Evolutionary conservation across 2,888 invertebrate genomes (phyloP).

Genomic region (Tanytarsus gracilentus): DNA sequence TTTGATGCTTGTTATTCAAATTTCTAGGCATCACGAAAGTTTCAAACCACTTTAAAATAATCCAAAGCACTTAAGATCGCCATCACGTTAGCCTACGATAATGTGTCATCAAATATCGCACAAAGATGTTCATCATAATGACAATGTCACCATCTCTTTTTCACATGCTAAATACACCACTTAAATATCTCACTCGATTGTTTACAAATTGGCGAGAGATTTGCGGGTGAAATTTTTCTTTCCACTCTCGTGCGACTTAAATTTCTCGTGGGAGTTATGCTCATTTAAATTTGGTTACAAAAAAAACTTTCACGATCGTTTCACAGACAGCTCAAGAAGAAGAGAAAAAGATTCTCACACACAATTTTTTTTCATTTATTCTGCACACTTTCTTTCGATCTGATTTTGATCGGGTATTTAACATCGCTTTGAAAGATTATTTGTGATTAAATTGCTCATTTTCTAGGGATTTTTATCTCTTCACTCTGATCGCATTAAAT

Average conservation of each 20-base stretch:
- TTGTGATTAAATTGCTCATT: too few relatives aligned
- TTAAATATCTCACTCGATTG: constrained; percentile 4
- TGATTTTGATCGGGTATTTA: too few relatives aligned
- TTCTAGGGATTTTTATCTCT: too few relatives aligned
- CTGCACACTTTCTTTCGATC: constrained; percentile 14
- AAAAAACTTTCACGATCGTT: constrained; percentile 9
- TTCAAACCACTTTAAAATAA: background rate
- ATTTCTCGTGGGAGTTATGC: constrained; percentile 23
- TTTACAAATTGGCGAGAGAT: constrained; percentile 10
- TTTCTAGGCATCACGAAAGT: background rate
- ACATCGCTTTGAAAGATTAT: too few relatives aligned
- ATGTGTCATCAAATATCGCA: too few relatives aligned
- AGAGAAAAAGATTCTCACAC: background rate
- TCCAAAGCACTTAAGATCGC: too few relatives aligned
- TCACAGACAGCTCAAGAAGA: background rate
- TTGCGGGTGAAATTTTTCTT: constrained; percentile 20
- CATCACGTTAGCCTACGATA: too few relatives aligned
- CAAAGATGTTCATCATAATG: too few relatives aligned
- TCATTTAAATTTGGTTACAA: constrained; percentile 15
- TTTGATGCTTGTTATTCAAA: background rate
- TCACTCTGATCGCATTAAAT: too few relatives aligned
- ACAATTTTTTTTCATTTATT: background rate
- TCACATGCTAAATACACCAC: background rate
- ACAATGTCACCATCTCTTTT: too few relatives aligned
- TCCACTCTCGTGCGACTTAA: background rate